Evolutionary conservation across 2,113 vertebrate genomes (phyloP).

Genomic region (Ochotona princeps): DNA sequence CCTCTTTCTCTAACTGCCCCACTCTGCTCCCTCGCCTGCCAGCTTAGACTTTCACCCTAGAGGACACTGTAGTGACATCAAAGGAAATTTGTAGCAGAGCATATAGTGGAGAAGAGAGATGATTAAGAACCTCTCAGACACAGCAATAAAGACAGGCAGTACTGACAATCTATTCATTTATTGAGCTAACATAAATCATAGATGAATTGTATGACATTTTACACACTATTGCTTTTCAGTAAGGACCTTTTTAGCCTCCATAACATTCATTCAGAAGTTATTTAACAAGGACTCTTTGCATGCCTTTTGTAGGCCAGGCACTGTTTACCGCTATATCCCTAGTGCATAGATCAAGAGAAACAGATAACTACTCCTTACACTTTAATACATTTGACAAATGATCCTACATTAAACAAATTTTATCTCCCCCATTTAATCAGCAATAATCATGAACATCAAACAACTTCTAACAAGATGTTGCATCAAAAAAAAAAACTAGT

Average conservation of each 20-base stretch:
- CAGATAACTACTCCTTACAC: neutral
- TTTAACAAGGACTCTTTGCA: slow-evolving; percentile 18
- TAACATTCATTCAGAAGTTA: slow-evolving; percentile 59
- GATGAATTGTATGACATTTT: neutral
- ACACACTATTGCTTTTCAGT: slow-evolving; percentile 20
- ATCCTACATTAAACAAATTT: neutral
- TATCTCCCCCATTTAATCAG: neutral
- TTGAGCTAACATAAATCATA: neutral
- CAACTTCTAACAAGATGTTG: neutral
- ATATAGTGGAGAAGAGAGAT: neutral
- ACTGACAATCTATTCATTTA: neutral
- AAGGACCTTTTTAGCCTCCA: neutral
- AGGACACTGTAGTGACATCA: neutral
- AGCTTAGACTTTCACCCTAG: neutral
- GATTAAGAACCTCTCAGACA: neutral
- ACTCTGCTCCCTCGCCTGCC: neutral
- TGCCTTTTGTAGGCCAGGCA: neutral
- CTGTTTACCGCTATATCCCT: neutral
- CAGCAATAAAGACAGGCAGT: neutral
- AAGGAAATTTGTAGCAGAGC: neutral
- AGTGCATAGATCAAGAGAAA: neutral
- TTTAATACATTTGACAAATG: neutral
- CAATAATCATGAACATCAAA: neutral
- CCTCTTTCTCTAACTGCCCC: neutral
- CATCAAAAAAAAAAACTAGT: slow-evolving; percentile 37